Base-by-base conservation (phyloP, 2,797 vertebrate species). In the Syngnathus acus region DNA sequence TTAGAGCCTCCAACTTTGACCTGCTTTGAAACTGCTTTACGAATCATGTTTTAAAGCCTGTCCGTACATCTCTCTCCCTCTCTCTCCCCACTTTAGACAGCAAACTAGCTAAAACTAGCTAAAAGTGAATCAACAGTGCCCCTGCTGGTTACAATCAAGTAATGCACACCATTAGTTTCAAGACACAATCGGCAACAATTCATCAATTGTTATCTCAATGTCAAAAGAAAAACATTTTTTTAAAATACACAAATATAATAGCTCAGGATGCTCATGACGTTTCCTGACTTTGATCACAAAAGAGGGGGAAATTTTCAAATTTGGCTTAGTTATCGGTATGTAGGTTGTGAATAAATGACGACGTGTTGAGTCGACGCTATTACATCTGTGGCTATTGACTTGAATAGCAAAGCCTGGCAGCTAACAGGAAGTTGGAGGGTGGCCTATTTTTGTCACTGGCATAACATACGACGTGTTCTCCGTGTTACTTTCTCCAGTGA, bases 401-500 rank as follows among this genome's bases (percentile, higher is more conserved):
- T 3, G 39, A 51, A 51, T 6, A 1, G 59, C 39, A 23, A 43
- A 61, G 39, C 39, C 5, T 42, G 39, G 58, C 9, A 61, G 39
- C 59, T n/a, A 13, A 42, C 19, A 60, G 37, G 8, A 60, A 60
- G 57, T 59, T 58, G 55, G 3, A 58, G 9, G 8, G 16, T 38
- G 37, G 57, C 57, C 57, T 59, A 59, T 59, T 60, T 55, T 60
- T 42, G 38, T 59, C 53, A 47, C 10, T 70, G 61, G 47, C 21
- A 23, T 42, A 47, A 67, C 16, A 57, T 70, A 69, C 39, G 47
- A 10, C 67, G 38, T 67, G 61, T 66, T 32, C 65, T 39, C 38
- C 47, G 45, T 16, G 7, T 67, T 75, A 59, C 58, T 78, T 80
- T 73, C 64, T 73, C 63, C 73, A 72, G 78, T 76, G 71, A 78